phyloP scores from a whole-genome alignment of 2,797 vertebrate genomes.

The Eidolon dupreanum region DNA sequence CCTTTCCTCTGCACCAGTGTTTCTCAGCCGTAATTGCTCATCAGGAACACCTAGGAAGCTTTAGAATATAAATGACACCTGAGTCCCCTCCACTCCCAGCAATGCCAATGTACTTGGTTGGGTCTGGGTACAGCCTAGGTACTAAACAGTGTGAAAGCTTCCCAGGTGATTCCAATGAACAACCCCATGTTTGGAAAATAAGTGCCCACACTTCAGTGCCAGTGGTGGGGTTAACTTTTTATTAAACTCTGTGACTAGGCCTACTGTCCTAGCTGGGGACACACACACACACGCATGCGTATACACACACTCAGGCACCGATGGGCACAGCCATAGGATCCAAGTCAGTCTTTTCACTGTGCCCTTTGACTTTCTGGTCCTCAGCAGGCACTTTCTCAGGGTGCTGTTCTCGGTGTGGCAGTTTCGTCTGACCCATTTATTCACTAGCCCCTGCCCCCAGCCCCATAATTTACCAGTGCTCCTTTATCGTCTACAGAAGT shows the following conservation, averaged over 20 bases:
- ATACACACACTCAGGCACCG: no score
- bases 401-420: neutral
- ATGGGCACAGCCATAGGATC: neutral
- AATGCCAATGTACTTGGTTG: neutral
- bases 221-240: neutral
- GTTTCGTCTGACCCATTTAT: neutral
- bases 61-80: neutral
- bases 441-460: neutral
- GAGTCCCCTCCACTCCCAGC: rapidly evolving
- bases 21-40: neutral
- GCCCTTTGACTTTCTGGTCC: neutral
- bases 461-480: neutral
- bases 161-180: neutral
- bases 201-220: neutral
- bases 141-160: neutral
- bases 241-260: neutral
- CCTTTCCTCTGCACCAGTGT: neutral
- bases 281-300: no score
- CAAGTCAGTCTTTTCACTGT: neutral
- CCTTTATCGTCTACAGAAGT: neutral
- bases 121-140: neutral
- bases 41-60: neutral
- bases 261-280: neutral
- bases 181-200: neutral
- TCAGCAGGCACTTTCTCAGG: neutral